These are phyloP conservation scores for Luffia ferchaultella DNA, from an alignment of 2,888 invertebrate species.

Conservation along the genomic window DNA sequence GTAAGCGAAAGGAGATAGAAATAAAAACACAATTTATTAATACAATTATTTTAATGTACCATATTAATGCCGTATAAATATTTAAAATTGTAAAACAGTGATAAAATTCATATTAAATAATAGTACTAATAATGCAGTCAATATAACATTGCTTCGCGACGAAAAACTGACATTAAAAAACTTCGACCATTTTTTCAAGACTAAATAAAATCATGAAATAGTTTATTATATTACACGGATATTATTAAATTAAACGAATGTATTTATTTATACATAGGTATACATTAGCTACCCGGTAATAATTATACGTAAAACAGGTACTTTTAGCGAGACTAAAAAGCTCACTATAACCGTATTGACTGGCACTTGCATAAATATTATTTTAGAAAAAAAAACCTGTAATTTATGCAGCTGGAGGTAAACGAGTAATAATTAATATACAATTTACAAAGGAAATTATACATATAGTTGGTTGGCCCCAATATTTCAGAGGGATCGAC, in stretches of 20 bases:
- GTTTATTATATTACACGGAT: too few relatives aligned
- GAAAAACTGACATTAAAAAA: background rate
- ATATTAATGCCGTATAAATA: slow-evolving; percentile 62
- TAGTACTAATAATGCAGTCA: slow-evolving; percentile 41
- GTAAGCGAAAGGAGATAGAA: slow-evolving; percentile 19
- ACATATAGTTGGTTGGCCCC: slow-evolving; percentile 51
- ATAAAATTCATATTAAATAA: slow-evolving; percentile 66
- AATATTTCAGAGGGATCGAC: slow-evolving; percentile 37
- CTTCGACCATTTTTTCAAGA: too few relatives aligned
- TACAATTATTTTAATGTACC: slow-evolving; percentile 66
- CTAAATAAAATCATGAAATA: too few relatives aligned
- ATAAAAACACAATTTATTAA: slow-evolving; percentile 41
- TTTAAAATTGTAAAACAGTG: slow-evolving; percentile 68
- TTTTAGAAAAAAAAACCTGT: background rate
- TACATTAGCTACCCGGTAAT: too few relatives aligned
- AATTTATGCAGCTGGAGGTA: background rate
- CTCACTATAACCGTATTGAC: too few relatives aligned
- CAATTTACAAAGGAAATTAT: background rate
- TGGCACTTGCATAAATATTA: background rate
- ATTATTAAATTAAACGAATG: too few relatives aligned
- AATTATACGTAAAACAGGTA: background rate
- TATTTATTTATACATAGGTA: too few relatives aligned
- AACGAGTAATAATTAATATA: background rate
- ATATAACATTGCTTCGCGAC: slow-evolving; percentile 30
- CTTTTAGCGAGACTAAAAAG: background rate